These are phyloP conservation scores for Bombyx mandarina DNA, from an alignment of 1,140 invertebrate genomes.

Conservation along the genomic window DNA sequence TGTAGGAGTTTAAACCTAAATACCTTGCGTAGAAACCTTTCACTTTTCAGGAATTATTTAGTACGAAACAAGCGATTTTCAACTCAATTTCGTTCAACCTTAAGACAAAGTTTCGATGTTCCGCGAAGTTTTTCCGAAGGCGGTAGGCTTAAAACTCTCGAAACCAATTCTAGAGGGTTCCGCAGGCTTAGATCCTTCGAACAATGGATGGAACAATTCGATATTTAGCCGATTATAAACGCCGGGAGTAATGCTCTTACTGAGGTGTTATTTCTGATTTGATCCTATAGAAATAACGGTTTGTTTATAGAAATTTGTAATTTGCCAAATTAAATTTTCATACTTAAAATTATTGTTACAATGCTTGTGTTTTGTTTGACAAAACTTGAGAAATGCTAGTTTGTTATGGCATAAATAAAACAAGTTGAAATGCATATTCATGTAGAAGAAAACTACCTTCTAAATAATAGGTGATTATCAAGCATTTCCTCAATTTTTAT, in stretches of 20 bases:
- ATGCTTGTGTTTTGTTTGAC: no score
- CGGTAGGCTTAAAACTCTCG: conserved; percentile 64
- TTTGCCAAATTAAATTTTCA: no score
- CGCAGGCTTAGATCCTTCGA: conserved; percentile 54
- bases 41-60: conserved; percentile 69
- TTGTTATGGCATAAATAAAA: no score
- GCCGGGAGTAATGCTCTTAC: conserved; percentile 62
- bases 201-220: conserved; percentile 68
- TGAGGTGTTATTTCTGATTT: conserved; percentile 57
- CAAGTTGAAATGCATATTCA: no score
- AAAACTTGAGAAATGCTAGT: no score
- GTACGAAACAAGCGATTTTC: conserved; percentile 21
- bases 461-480: no score
- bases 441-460: no score
- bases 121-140: conserved; percentile 45
- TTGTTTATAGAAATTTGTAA: no score
- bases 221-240: conserved; percentile 70
- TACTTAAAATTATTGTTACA: no score
- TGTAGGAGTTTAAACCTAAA: conserved; percentile 70
- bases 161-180: conserved; percentile 63
- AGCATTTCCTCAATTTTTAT: no score
- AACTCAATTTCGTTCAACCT: conserved; percentile 23
- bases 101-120: conserved; percentile 24
- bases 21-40: conserved; percentile 69
- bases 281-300: conserved; percentile 16